Conservation (phyloP, 2,797 vertebrate species). For the Sciurus vulgaris region DNA sequence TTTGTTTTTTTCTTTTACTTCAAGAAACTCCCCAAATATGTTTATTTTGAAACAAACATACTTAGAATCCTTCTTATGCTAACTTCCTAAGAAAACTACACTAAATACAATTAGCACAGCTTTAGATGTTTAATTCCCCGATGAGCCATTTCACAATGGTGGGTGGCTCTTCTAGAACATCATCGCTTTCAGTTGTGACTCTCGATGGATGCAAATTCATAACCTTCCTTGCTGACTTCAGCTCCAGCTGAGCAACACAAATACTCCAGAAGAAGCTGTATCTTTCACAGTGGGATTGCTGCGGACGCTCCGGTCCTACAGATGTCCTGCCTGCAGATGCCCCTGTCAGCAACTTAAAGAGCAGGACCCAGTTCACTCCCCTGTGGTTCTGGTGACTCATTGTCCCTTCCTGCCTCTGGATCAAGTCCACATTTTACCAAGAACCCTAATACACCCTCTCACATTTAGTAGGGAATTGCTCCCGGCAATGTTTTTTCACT, state of each 20-base stretch:
- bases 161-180: slow-evolving; percentile 68
- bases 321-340: not conserved
- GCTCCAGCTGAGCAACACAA: slow-evolving; percentile 42
- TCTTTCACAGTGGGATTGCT: not conserved
- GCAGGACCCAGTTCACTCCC: slow-evolving; percentile 56
- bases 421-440: slow-evolving; percentile 76
- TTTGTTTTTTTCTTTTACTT: not conserved
- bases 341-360: slow-evolving; percentile 12
- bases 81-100: slow-evolving; percentile 73
- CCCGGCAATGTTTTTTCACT: slow-evolving; percentile 59
- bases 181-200: slow-evolving; percentile 75
- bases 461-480: slow-evolving; percentile 78
- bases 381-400: slow-evolving; percentile 67
- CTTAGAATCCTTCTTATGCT: slow-evolving; percentile 46
- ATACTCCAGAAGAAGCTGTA: not conserved
- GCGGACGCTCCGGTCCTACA: not conserved
- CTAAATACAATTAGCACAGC: slow-evolving; percentile 60
- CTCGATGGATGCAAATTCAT: slow-evolving; percentile 43
- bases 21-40: not conserved
- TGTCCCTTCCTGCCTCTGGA: slow-evolving; percentile 68
- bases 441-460: slow-evolving; percentile 58
- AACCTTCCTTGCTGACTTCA: slow-evolving; percentile 59
- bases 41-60: slow-evolving; percentile 70
- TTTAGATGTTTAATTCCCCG: slow-evolving; percentile 63
- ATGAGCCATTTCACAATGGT: slow-evolving; percentile 68